phyloP scores from a whole-genome alignment of 2,113 vertebrate species.

The Arizona elegans region DNA sequence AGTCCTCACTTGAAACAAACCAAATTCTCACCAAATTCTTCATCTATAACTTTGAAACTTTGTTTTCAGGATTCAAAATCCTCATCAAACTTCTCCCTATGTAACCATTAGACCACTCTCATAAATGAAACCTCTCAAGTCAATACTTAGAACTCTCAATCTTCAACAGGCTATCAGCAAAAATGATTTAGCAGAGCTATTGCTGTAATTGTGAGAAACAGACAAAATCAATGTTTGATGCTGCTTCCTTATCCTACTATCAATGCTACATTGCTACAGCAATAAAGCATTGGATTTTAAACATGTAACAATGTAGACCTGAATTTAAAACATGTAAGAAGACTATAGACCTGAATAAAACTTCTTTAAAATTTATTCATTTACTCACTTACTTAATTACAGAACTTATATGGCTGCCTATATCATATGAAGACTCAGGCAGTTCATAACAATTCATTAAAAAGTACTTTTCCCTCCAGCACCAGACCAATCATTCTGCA shows the following conservation, averaged over 20 bases:
- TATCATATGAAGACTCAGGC: not conserved
- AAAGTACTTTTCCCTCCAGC: not conserved
- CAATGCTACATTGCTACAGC: conserved; percentile 52
- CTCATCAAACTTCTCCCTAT: conserved; percentile 2
- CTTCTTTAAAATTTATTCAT: not conserved
- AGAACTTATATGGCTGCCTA: not conserved
- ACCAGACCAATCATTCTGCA: not conserved
- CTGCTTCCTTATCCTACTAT: conserved; percentile 46
- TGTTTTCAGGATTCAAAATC: not conserved
- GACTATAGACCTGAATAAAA: conserved; percentile 39
- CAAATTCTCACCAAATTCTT: not conserved
- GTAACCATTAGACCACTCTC: conserved; percentile 21
- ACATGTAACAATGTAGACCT: conserved; percentile 42
- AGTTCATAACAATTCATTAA: not conserved
- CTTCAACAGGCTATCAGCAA: conserved; percentile 41
- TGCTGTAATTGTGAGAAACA: conserved; percentile 66
- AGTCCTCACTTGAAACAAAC: not conserved
- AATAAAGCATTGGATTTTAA: conserved; percentile 59
- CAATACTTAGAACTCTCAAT: conserved; percentile 40
- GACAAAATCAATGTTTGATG: conserved; percentile 63
- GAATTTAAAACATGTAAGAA: conserved; percentile 59
- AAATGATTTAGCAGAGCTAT: conserved; percentile 67
- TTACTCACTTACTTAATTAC: not conserved
- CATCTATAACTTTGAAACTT: conserved; percentile 6
- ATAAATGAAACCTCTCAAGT: conserved; percentile 27